Conservation (phyloP, 2,113 vertebrate species). For the Hirundichthys speculiger region DNA sequence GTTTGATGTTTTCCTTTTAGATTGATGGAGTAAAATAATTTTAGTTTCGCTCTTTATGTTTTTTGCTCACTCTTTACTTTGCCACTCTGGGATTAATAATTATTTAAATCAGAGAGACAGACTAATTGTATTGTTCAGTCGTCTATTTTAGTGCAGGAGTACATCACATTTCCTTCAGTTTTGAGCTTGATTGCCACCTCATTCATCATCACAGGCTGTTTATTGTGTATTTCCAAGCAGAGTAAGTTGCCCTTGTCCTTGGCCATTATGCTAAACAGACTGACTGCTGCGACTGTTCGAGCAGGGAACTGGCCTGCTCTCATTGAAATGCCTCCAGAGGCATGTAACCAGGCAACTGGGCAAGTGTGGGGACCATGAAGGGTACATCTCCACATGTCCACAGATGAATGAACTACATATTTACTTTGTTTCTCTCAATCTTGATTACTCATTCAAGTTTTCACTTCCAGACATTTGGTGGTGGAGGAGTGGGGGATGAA, state of each 20-base stretch:
- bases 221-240: conserved; percentile 48
- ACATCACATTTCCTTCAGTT: conserved; percentile 23
- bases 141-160: conserved; percentile 29
- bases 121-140: conserved; percentile 19
- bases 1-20: conserved; percentile 48
- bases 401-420: conserved; percentile 55
- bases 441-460: conserved; percentile 55
- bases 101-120: conserved; percentile 34
- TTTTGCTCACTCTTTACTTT: conserved; percentile 8
- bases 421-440: conserved; percentile 41
- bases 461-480: conserved; percentile 6
- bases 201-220: conserved; percentile 47
- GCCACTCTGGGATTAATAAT: conserved; percentile 17
- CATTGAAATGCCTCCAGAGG: conserved; percentile 67
- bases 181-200: conserved; percentile 35
- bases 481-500: conserved; percentile 35
- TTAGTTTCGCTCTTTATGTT: conserved; percentile 19
- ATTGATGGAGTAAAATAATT: conserved; percentile 34
- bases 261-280: conserved; percentile 63
- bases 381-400: conserved; percentile 54
- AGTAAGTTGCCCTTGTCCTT: conserved; percentile 67
- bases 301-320: conserved; percentile 58
- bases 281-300: conserved; percentile 66
- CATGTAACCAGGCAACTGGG: conserved; percentile 75
- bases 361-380: conserved; percentile 65